Evolutionary conservation across 2,888 invertebrate species (phyloP).

Genomic region (Drosophila subsilvestris): DNA sequence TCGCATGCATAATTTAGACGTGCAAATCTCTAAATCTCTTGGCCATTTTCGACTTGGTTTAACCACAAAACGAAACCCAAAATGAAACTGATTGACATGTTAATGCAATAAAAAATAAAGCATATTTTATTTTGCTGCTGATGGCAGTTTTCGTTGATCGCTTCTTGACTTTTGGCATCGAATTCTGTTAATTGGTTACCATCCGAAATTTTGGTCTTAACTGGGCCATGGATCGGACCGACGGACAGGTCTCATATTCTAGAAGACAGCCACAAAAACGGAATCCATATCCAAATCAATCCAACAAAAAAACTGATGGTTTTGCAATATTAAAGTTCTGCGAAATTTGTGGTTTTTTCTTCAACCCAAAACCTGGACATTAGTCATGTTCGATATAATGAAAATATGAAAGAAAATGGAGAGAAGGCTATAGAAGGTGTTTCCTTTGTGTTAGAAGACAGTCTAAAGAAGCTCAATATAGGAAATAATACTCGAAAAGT

Average conservation of each 20-base stretch:
- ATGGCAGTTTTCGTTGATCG: constrained; percentile 53
- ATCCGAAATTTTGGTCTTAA: constrained; percentile 54
- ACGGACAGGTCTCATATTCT: constrained; percentile 46
- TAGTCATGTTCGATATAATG: constrained; percentile 37
- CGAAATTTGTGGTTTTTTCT: constrained; percentile 5
- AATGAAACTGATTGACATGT: constrained; percentile 44
- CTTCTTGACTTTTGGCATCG: constrained; percentile 54
- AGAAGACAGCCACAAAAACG: constrained; percentile 18
- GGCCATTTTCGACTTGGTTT: constrained; percentile 39
- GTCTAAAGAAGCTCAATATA: background rate
- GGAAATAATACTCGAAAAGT: constrained; percentile 28
- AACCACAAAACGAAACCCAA: constrained; percentile 23
- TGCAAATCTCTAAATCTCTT: constrained; percentile 51
- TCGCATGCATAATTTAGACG: constrained; percentile 61
- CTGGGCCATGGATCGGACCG: constrained; percentile 59
- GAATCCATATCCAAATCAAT: constrained; percentile 14
- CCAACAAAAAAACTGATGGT: constrained; percentile 8
- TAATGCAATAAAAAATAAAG: constrained; percentile 42
- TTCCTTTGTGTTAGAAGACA: background rate
- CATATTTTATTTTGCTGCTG: constrained; percentile 44
- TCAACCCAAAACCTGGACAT: background rate
- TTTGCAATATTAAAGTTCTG: constrained; percentile 37
- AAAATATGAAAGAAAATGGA: background rate
- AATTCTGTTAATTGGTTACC: constrained; percentile 68
- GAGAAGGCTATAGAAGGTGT: background rate